Evolutionary conservation across 1,140 invertebrate genomes (phyloP), one percentile per base, ranked within the genome.

Genomic region (Zaprionus camerounensis): DNA sequence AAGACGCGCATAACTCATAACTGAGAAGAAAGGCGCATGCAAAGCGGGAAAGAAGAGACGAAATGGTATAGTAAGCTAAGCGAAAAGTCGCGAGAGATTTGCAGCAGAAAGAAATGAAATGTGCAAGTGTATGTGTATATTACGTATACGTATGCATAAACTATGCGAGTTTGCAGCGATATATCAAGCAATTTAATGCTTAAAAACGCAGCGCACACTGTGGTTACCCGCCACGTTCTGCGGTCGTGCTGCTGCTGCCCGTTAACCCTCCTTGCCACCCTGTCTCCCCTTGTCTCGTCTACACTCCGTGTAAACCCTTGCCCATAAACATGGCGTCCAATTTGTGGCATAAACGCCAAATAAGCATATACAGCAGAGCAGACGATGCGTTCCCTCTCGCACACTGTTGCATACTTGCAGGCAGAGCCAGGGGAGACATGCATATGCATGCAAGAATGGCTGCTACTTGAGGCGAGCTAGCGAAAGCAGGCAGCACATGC

Each of bases 161-260:
- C 51, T 57, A 73, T 56, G 46, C 31, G 26, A 36, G 58, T 41
- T 55, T 71, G 61, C 55, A 36, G 41, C 84, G 71, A 88, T 88
- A 88, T 87, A 90, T 88, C 84, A 88, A 84, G 85, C 84, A 84
- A 88, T 88, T 88, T 88, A 90, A 88, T 88, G 84, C 85, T 84
- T 58, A 90, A 81, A 84, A 87, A 81, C 63, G 81, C 84, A 81
- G 69, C 76, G 61, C 68, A 65, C 41, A n/a, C 59, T 82, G 80
- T 55, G 76, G 72, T 80, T 74, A 62, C 57, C 78, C 83, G 70
- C 78, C 83, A 70, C 74, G 51, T 71, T 36, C 68, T 65, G 68
- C 12, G 72, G 59, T 58, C 62, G 59, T 38, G 36, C 61, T 13
- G 17, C 46, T 28, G 51, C 26, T 31, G 0, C 28, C 51, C 22